Conservation (phyloP, 2,888 invertebrate species). For the Lomographa bimaculata region DNA sequence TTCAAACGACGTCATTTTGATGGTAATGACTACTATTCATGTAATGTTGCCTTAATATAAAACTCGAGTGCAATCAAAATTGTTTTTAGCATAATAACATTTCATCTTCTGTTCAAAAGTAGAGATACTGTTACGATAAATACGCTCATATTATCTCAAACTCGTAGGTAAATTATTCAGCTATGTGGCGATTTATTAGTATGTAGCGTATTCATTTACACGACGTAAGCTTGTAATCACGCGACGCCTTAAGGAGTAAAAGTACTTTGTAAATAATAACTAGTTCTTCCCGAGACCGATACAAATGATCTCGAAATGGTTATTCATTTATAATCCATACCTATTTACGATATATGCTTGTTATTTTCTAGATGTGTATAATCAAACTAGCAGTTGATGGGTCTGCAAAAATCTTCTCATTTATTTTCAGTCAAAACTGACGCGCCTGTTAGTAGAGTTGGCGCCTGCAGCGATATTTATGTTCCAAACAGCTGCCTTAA, state of each 20-base stretch:
- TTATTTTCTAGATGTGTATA: constrained; percentile 16
- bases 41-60: constrained; percentile 29
- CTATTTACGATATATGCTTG: constrained; percentile 24
- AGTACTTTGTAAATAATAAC: constrained; percentile 44
- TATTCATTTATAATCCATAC: constrained; percentile 28
- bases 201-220: constrained; percentile 43
- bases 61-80: constrained; percentile 10
- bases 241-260: constrained; percentile 43
- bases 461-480: constrained; percentile 17
- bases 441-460: constrained; percentile 7
- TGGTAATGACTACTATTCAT: constrained; percentile 32
- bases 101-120: constrained; percentile 4
- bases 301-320: constrained; percentile 36
- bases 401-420: constrained; percentile 11
- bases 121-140: constrained; percentile 2
- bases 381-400: constrained; percentile 19
- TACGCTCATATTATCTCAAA: constrained; percentile 23
- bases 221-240: constrained; percentile 46
- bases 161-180: constrained; percentile 22
- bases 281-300: constrained; percentile 39
- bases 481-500: constrained; percentile 11
- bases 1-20: constrained; percentile 40
- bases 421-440: constrained; percentile 16
- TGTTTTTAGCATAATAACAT: constrained; percentile 20
- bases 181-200: constrained; percentile 37